Evolutionary conservation across 2,797 vertebrate genomes (phyloP).

Genomic region (Psittacula echo): DNA sequence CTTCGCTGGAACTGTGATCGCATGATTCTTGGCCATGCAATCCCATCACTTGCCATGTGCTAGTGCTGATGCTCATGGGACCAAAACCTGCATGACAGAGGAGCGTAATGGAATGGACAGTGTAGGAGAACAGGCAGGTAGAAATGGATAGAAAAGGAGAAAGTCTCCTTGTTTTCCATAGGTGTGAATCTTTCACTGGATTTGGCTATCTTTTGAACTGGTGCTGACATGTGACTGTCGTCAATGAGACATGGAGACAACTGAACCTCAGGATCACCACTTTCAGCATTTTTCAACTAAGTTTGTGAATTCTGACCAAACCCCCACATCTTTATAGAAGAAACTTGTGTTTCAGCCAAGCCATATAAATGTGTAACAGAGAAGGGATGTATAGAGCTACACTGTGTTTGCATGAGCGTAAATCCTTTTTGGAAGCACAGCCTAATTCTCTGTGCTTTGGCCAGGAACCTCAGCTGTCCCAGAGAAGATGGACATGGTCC

Average conservation of each 20-base stretch:
- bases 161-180: background rate
- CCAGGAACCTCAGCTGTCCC: constrained; percentile 1
- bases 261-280: background rate
- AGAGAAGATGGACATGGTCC: background rate
- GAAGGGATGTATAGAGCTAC: background rate
- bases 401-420: background rate
- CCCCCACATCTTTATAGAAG: background rate
- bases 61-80: background rate
- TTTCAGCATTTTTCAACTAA: background rate
- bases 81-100: background rate
- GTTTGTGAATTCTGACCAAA: background rate
- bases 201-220: background rate
- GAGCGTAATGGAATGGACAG: background rate
- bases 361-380: background rate
- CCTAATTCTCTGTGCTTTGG: background rate
- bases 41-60: background rate
- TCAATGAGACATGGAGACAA: background rate
- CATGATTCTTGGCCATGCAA: rapidly evolving
- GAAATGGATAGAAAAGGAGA: background rate
- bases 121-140: background rate
- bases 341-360: constrained; percentile 36
- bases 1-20: background rate
- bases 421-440: background rate
- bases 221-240: background rate
- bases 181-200: background rate